These are phyloP conservation scores for Pygocentrus nattereri DNA, from an alignment of 2,797 vertebrate genomes.

Conservation along the genomic window DNA sequence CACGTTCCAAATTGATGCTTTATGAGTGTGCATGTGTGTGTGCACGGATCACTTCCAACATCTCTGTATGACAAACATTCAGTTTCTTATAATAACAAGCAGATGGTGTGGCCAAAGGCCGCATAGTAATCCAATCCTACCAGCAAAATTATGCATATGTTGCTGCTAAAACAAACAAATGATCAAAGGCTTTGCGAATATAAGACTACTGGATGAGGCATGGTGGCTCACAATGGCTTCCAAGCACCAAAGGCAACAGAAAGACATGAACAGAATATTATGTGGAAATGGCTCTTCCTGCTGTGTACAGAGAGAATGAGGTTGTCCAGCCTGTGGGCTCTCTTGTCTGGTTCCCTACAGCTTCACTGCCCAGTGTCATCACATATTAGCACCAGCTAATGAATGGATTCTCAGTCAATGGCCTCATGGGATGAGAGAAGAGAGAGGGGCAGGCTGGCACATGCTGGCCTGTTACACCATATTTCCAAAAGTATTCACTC, in stretches of 20 bases:
- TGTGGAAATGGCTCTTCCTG: neutral
- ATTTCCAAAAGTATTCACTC: no score
- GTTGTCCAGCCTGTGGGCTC: neutral
- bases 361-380: conserved; percentile 9
- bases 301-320: neutral
- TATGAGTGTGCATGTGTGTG: neutral
- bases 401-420: neutral
- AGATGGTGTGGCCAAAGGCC: conserved; percentile 42
- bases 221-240: conserved; percentile 12
- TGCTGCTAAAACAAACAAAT: conserved; percentile 31
- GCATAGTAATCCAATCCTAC: conserved; percentile 11
- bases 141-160: conserved; percentile 31
- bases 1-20: neutral
- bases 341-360: neutral
- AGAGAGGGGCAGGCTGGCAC: no score
- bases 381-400: conserved; percentile 13
- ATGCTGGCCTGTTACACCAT: neutral
- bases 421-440: no score
- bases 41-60: conserved; percentile 8
- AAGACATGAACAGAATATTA: conserved; percentile 10
- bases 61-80: conserved; percentile 31
- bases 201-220: neutral
- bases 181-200: conserved; percentile 17
- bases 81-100: conserved; percentile 30
- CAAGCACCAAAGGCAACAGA: conserved; percentile 21